phyloP scores from a whole-genome alignment of 2,797 vertebrate species.

The Liasis olivaceus region DNA sequence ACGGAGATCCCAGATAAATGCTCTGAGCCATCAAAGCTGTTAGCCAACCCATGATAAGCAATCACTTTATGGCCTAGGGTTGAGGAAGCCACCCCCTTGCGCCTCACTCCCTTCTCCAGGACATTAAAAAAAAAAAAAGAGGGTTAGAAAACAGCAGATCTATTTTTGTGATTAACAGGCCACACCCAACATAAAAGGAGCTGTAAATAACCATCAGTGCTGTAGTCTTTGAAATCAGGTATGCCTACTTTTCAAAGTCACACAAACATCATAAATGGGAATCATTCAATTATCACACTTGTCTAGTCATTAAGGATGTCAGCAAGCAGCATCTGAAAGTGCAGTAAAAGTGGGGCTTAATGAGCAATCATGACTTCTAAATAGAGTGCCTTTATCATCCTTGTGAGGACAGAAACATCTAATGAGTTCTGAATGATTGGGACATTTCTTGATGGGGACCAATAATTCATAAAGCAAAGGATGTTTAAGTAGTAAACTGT shows the following conservation, averaged over 20 bases:
- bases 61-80: no score
- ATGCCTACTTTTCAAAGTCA: slow-evolving; percentile 5
- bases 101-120: no score
- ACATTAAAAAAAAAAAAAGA: no score
- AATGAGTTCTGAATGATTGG: slow-evolving; percentile 49
- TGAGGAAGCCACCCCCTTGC: no score
- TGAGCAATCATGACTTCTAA: slow-evolving; percentile 52
- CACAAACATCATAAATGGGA: slow-evolving; percentile 40
- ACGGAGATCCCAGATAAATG: no score
- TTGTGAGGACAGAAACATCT: slow-evolving; percentile 52
- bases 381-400: slow-evolving; percentile 51
- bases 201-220: neutral
- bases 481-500: slow-evolving; percentile 36
- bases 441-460: slow-evolving; percentile 37
- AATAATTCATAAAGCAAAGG: slow-evolving; percentile 38
- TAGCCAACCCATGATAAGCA: no score
- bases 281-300: slow-evolving; percentile 58
- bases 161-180: neutral
- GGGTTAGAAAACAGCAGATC: no score
- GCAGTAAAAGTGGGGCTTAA: slow-evolving; percentile 64
- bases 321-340: slow-evolving; percentile 54
- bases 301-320: slow-evolving; percentile 45
- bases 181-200: neutral
- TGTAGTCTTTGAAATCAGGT: slow-evolving; percentile 44
- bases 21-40: no score